These are phyloP conservation scores for Trichopria drosophilae DNA, from an alignment of 2,888 invertebrate species.

Conservation along the genomic window DNA sequence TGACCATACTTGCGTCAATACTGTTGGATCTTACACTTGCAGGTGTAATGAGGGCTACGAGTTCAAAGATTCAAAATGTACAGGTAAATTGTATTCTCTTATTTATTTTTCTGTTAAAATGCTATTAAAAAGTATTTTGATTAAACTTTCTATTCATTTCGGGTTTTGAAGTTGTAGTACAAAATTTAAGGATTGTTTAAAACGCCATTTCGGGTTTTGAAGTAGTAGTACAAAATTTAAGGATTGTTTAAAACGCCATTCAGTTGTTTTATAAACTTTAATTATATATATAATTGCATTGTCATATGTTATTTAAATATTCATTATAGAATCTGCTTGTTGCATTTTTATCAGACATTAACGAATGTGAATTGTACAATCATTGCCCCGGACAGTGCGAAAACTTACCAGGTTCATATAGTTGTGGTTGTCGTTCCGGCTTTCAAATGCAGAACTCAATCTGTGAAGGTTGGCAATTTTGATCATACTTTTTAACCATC, in stretches of 20 bases:
- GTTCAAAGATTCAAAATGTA: constrained; percentile 44
- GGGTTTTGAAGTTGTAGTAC: constrained; percentile 12
- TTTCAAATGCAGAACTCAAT: constrained; percentile 39
- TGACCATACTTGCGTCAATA: constrained; percentile 59
- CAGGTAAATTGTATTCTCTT: constrained; percentile 45
- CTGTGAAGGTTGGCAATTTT: too few relatives aligned
- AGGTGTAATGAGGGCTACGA: constrained; percentile 45
- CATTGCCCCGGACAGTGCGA: constrained; percentile 50
- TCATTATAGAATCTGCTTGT: too few relatives aligned
- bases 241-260: too few relatives aligned
- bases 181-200: too few relatives aligned
- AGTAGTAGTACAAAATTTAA: too few relatives aligned
- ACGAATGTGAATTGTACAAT: constrained; percentile 47
- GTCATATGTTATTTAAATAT: too few relatives aligned
- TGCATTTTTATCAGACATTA: constrained; percentile 48
- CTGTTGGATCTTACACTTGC: constrained; percentile 58
- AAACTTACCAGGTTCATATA: constrained; percentile 51
- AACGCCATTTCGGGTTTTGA: too few relatives aligned
- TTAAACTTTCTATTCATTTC: not conserved
- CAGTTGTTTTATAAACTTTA: too few relatives aligned
- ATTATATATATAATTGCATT: too few relatives aligned
- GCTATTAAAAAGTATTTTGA: constrained; percentile 21
- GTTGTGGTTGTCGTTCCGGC: constrained; percentile 49
- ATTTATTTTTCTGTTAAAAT: not conserved
- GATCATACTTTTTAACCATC: too few relatives aligned